phyloP scores from a whole-genome alignment of 2,113 vertebrate species.

The Scortum barcoo region DNA sequence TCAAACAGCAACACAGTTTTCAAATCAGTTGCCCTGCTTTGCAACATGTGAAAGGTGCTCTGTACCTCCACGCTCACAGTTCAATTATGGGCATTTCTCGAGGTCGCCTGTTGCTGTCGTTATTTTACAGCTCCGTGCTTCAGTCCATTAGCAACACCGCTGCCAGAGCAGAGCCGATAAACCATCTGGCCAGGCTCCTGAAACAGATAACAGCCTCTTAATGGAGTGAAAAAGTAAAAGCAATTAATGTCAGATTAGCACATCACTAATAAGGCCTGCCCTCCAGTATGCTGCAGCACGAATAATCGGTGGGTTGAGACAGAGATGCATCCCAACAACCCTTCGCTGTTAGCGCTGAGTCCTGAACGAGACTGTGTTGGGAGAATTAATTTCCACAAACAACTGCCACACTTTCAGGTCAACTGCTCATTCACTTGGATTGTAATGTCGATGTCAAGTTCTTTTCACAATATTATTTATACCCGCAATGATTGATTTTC shows the following conservation, averaged over 20 bases:
- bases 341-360: slow-evolving; percentile 9
- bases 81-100: slow-evolving; percentile 61
- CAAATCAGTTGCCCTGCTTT: slow-evolving; percentile 12
- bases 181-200: slow-evolving; percentile 80
- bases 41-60: slow-evolving; percentile 58
- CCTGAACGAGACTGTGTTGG: neutral
- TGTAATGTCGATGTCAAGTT: neutral
- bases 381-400: slow-evolving; percentile 24
- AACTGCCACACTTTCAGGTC: slow-evolving; percentile 8
- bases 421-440: neutral
- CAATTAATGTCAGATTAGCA: slow-evolving; percentile 85
- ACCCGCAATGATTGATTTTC: neutral
- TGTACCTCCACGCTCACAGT: slow-evolving; percentile 39
- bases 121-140: slow-evolving; percentile 71
- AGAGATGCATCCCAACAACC: slow-evolving; percentile 48
- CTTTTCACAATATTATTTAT: neutral
- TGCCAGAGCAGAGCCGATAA: slow-evolving; percentile 74
- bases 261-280: slow-evolving; percentile 80
- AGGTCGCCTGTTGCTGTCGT: slow-evolving; percentile 66
- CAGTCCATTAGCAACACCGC: slow-evolving; percentile 75
- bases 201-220: slow-evolving; percentile 82
- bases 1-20: slow-evolving; percentile 8
- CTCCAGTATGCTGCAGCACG: slow-evolving; percentile 53
- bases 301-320: slow-evolving; percentile 51
- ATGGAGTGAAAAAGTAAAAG: slow-evolving; percentile 85